phyloP scores from a whole-genome alignment of 2,113 vertebrate species.

The Chloropsis hardwickii region DNA sequence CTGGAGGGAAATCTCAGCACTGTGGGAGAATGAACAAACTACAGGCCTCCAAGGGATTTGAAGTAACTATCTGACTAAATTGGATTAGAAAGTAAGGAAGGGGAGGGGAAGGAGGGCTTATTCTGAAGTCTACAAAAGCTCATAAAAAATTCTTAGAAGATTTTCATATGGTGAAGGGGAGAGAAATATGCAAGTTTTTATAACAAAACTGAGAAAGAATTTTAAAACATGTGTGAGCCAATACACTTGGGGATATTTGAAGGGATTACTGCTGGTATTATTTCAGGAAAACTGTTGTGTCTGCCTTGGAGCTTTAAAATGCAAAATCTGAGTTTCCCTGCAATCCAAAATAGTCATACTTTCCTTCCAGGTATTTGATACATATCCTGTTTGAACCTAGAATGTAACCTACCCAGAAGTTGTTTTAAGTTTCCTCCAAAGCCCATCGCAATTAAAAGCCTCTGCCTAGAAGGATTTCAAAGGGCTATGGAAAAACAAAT shows the following conservation, averaged over 20 bases:
- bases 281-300: slow-evolving; percentile 54
- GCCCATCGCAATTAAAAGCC: neutral
- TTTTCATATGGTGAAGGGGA: slow-evolving; percentile 60
- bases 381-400: neutral
- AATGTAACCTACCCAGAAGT: neutral
- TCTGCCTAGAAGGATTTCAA: slow-evolving; percentile 5
- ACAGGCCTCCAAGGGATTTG: slow-evolving; percentile 69
- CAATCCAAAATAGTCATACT: neutral
- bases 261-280: slow-evolving; percentile 48
- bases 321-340: neutral
- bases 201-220: slow-evolving; percentile 42
- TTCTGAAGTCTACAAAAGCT: slow-evolving; percentile 64
- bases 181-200: slow-evolving; percentile 56
- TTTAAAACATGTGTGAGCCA: slow-evolving; percentile 40
- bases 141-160: slow-evolving; percentile 65
- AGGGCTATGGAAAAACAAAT: neutral
- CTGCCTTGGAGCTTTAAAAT: slow-evolving; percentile 19
- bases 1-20: slow-evolving; percentile 81
- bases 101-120: slow-evolving; percentile 59
- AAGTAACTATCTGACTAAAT: slow-evolving; percentile 76
- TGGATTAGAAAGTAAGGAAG: slow-evolving; percentile 79
- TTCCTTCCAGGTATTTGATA: slow-evolving; percentile 48
- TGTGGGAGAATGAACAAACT: slow-evolving; percentile 79
- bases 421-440: neutral
- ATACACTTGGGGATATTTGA: slow-evolving; percentile 40